These are phyloP conservation scores for Ifrita kowaldi DNA, from an alignment of 2,113 vertebrate genomes.

Conservation along the genomic window DNA sequence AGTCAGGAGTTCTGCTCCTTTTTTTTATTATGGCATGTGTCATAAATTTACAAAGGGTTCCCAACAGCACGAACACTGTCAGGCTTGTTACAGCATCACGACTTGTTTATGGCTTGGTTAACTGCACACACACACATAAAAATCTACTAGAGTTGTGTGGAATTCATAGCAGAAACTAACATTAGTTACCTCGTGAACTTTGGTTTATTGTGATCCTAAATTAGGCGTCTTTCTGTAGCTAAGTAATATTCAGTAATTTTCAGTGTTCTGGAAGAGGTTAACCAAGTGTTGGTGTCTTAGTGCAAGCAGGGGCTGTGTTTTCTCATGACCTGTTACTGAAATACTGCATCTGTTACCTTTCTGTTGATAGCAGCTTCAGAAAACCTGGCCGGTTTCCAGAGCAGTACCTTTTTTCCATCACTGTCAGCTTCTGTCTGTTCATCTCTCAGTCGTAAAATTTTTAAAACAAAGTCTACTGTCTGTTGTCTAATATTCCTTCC, in stretches of 20 bases:
- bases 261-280: neutral
- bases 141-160: neutral
- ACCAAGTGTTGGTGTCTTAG: neutral
- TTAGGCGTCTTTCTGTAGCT: neutral
- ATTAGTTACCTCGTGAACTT: neutral
- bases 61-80: neutral
- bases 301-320: neutral
- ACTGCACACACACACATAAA: neutral
- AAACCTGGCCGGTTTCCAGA: neutral
- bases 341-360: neutral
- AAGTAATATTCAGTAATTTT: neutral
- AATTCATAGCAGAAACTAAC: neutral
- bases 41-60: neutral
- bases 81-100: neutral
- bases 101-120: neutral
- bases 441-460: constrained; percentile 5
- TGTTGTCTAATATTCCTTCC: constrained; percentile 3
- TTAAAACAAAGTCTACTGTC: constrained; percentile 7
- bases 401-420: constrained; percentile 21
- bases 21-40: neutral
- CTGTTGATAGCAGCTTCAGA: neutral
- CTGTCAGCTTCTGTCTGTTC: constrained; percentile 35
- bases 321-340: neutral
- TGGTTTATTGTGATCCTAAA: neutral
- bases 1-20: neutral